Base-by-base conservation (phyloP, 2,113 vertebrate genomes). In the Hippocampus guttulatus region DNA sequence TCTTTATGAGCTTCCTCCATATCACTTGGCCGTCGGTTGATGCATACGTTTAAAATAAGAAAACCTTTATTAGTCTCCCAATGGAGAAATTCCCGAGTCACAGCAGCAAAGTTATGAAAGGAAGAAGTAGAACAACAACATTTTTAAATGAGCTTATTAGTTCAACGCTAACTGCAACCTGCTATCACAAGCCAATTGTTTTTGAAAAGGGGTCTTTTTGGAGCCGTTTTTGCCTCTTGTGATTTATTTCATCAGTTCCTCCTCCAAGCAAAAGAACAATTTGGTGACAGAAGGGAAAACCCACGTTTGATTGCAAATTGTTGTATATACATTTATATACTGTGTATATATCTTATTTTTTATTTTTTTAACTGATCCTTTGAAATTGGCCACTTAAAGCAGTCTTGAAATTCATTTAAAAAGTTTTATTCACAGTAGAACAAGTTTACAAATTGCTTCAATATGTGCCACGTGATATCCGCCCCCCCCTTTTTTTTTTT, bases 1-100 rank as follows among this genome's bases (percentile, higher is more conserved):
- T 23, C 45, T 47, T 49, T 43, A 60, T 75, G 33, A 45, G 16
- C 69, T 75, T 63, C 65, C 60, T 73, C 38, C n/a, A 12, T 14
- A 45, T n/a, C 62, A 27, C n/a, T 64, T 52, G 9, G 25, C 38
- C 73, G 40, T 71, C n/a, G 63, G 58, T 43, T 72, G 40, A 30
- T 70, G 51, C 51, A 40, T 7, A 27, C 43, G 14, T 69, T 8
- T 0, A n/a, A n/a, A n/a, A n/a, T n/a, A n/a, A n/a, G n/a, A n/a
- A n/a, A n/a, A n/a, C n/a, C n/a, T n/a, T n/a, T n/a, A n/a, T n/a
- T n/a, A n/a, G n/a, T n/a, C n/a, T n/a, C n/a, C n/a, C n/a, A n/a
- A n/a, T n/a, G n/a, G n/a, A n/a, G n/a, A n/a, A n/a, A n/a, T n/a
- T n/a, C n/a, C n/a, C n/a, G n/a, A n/a, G n/a, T n/a, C n/a, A n/a